A percentile compares a stretch with the other conserved stretches of the same genome.
Conservation (phyloP, 1,140 invertebrate genomes). For the Paracyclopina nana region DNA sequence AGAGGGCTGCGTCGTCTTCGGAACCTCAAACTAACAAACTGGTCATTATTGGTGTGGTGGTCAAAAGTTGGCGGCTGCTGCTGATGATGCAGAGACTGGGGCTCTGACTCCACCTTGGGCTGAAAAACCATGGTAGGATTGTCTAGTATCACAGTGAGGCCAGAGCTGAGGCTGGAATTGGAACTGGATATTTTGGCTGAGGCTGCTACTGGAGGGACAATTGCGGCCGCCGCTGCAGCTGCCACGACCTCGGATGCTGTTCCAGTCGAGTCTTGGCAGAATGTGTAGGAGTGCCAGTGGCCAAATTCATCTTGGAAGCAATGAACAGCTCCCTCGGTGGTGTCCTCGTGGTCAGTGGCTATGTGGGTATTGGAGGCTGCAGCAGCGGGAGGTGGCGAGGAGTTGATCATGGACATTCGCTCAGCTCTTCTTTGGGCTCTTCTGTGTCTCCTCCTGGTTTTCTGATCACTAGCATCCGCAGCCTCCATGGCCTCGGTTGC, state of each 20-base stretch:
- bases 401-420: slow-evolving; percentile 12
- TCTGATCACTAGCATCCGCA: too few relatives aligned
- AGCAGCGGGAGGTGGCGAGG: slow-evolving; percentile 17
- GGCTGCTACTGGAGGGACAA: slow-evolving; percentile 19
- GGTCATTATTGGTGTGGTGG: background rate
- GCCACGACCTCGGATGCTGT: slow-evolving; percentile 30
- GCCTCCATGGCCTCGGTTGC: too few relatives aligned
- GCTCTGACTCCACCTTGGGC: slow-evolving; percentile 14
- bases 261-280: slow-evolving; percentile 33
- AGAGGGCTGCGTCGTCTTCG: slow-evolving; percentile 19
- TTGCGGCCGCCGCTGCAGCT: background rate
- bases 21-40: background rate
- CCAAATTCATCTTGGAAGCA: slow-evolving; percentile 42
- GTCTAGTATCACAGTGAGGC: slow-evolving; percentile 37
- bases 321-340: slow-evolving; percentile 63
- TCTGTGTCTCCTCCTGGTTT: slow-evolving; percentile 18
- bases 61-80: background rate
- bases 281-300: slow-evolving; percentile 57
- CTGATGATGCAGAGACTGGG: slow-evolving; percentile 18
- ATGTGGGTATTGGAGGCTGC: slow-evolving; percentile 42
- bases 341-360: slow-evolving; percentile 64
- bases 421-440: slow-evolving; percentile 16
- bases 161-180: slow-evolving; percentile 37
- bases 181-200: slow-evolving; percentile 34
- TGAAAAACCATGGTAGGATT: slow-evolving; percentile 28